These are phyloP conservation scores for Melinopterus prodromus DNA, from an alignment of 2,888 invertebrate genomes.

Conservation along the genomic window DNA sequence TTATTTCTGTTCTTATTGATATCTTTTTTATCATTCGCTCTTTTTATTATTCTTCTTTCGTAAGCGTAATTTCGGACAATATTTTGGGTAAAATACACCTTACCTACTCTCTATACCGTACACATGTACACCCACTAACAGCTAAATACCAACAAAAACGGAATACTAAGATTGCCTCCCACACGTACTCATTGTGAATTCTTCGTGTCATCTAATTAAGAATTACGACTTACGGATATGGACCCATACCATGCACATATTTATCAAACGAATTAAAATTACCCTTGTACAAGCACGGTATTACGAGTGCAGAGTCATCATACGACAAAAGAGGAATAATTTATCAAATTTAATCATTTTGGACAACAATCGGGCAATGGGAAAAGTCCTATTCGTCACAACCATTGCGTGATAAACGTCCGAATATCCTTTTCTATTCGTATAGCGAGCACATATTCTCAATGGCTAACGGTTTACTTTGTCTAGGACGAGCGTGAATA, in stretches of 20 bases:
- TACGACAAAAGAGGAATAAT: neutral
- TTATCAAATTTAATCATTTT: neutral
- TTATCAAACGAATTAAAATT: neutral
- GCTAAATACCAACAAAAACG: neutral
- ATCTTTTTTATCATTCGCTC: no score
- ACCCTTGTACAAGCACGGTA: neutral
- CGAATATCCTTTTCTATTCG: neutral
- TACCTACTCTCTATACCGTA: no score
- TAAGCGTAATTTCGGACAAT: no score
- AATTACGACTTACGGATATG: slow-evolving; percentile 4
- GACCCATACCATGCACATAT: neutral
- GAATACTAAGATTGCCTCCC: neutral
- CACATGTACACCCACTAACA: no score
- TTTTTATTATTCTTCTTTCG: no score
- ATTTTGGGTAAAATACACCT: no score
- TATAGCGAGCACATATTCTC: neutral
- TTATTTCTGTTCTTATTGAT: no score
- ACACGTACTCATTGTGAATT: neutral
- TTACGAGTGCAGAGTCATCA: neutral
- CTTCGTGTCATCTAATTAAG: neutral
- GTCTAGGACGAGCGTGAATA: neutral
- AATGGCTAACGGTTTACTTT: neutral
- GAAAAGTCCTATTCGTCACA: neutral
- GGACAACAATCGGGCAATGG: neutral
- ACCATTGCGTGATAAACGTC: neutral